A percentile compares a stretch with the other conserved stretches of the same genome.
Conservation (phyloP, 2,797 vertebrate genomes). For the Hydrocynus forskahlii region DNA sequence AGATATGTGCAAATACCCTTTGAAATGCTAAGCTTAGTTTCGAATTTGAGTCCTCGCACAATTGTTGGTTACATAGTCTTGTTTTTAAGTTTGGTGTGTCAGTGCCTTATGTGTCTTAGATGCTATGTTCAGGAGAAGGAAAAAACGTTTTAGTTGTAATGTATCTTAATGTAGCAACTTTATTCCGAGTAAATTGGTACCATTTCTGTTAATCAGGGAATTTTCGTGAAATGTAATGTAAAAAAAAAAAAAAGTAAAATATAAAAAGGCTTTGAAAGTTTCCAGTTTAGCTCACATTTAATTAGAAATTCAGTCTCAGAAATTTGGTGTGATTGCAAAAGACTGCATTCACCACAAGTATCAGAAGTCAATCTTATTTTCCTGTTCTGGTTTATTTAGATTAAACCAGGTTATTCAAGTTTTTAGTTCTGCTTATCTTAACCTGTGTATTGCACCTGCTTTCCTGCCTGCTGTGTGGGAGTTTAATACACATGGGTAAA, state of each 20-base stretch:
- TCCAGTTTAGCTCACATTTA: background rate
- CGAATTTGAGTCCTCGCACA: no score
- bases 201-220: background rate
- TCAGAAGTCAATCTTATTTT: no score
- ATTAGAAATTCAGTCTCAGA: no score
- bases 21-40: no score
- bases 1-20: no score
- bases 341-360: no score
- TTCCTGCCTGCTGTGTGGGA: background rate
- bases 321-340: background rate
- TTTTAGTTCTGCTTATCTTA: background rate
- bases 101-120: no score
- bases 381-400: background rate
- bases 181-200: background rate
- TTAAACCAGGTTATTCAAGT: background rate
- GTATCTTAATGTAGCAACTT: no score
- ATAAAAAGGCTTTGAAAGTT: background rate
- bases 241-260: background rate
- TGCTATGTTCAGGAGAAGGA: no score
- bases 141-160: no score
- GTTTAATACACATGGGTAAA: conserved; percentile 31
- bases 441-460: background rate
- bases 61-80: no score
- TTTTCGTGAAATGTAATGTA: background rate
- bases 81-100: no score